These are phyloP conservation scores for Heterotis niloticus DNA, from an alignment of 2,113 vertebrate species.

Conservation along the genomic window DNA sequence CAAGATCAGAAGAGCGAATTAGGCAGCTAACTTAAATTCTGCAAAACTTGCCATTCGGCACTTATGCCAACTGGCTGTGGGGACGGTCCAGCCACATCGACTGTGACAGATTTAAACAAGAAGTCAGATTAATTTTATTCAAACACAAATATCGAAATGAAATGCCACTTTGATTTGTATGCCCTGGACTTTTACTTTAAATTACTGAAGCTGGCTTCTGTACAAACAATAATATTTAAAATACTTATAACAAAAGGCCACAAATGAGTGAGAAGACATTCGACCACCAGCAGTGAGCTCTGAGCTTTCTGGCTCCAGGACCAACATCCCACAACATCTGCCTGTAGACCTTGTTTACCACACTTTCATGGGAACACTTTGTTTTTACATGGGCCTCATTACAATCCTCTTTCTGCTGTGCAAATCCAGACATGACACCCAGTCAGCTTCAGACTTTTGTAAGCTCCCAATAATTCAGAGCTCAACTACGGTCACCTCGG, in stretches of 20 bases:
- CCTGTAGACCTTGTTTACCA: neutral
- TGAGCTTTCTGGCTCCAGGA: neutral
- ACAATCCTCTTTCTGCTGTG: neutral
- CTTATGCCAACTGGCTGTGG: neutral
- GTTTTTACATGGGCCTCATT: neutral
- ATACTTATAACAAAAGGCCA: neutral
- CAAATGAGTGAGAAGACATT: neutral
- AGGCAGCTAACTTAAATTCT: too few relatives aligned
- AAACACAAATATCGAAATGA: neutral
- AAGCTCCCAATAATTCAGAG: too few relatives aligned
- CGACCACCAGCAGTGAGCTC: neutral
- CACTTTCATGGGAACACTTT: neutral
- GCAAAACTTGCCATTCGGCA: neutral
- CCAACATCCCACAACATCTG: neutral
- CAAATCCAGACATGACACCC: neutral
- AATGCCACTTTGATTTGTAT: neutral
- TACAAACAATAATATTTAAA: slow-evolving; percentile 8
- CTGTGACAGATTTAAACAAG: neutral
- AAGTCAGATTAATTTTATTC: slow-evolving; percentile 1
- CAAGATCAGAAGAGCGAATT: too few relatives aligned
- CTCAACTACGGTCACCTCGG: too few relatives aligned
- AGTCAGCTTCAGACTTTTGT: too few relatives aligned
- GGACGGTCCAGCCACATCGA: too few relatives aligned
- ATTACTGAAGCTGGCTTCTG: neutral
- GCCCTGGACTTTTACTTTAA: neutral